phyloP scores from a whole-genome alignment of 2,888 invertebrate species.

The Eutolmus rufibarbis region DNA sequence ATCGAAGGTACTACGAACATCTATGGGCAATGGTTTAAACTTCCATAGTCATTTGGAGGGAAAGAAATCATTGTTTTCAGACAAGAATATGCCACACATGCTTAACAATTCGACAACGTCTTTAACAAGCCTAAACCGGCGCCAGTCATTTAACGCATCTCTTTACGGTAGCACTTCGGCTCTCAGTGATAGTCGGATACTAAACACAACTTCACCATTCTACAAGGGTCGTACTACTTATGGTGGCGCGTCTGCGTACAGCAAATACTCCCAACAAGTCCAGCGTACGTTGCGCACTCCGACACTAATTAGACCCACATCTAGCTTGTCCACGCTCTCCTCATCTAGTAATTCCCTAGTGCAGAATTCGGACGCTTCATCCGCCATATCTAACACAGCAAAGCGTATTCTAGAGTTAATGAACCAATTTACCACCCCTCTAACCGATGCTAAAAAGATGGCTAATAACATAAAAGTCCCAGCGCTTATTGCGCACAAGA shows the following conservation, averaged over 20 bases:
- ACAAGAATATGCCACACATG: slow-evolving; percentile 51
- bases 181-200: slow-evolving; percentile 59
- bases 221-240: slow-evolving; percentile 78
- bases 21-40: slow-evolving; percentile 55
- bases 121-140: slow-evolving; percentile 57
- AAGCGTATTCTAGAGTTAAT: slow-evolving; percentile 80
- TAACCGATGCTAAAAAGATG: slow-evolving; percentile 80
- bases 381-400: slow-evolving; percentile 68
- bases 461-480: slow-evolving; percentile 62
- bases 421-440: slow-evolving; percentile 82
- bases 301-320: slow-evolving; percentile 56
- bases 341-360: slow-evolving; percentile 53
- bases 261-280: slow-evolving; percentile 58
- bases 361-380: slow-evolving; percentile 45
- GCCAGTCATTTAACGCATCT: slow-evolving; percentile 59
- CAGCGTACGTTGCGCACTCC: slow-evolving; percentile 53
- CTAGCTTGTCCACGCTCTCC: slow-evolving; percentile 55
- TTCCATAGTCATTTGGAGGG: slow-evolving; percentile 61
- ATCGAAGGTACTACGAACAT: slow-evolving; percentile 48
- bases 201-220: slow-evolving; percentile 70
- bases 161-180: slow-evolving; percentile 62
- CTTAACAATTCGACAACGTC: slow-evolving; percentile 61
- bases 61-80: slow-evolving; percentile 59
- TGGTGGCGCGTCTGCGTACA: slow-evolving; percentile 75
- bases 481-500: slow-evolving; percentile 48